A percentile compares a stretch with the other conserved stretches of the same genome.
phyloP scores from a whole-genome alignment of 2,888 invertebrate species.

The Drosophila macrospina region DNA sequence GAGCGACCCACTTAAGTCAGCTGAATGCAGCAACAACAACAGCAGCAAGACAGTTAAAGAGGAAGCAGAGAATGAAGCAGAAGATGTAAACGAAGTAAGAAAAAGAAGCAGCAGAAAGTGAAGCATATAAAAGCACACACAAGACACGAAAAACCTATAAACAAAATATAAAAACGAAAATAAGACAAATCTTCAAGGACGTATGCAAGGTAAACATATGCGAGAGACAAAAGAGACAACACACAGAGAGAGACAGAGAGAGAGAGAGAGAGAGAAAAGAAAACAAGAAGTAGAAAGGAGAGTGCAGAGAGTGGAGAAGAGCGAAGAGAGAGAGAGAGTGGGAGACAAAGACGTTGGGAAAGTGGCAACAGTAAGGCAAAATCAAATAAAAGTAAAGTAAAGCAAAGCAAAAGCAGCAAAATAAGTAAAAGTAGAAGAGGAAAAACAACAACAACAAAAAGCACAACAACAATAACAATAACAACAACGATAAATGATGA shows the following conservation, averaged over 20 bases:
- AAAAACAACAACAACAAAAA: constrained; percentile 34
- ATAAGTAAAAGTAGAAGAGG: constrained; percentile 75
- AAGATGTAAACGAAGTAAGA: not conserved
- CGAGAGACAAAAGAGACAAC: constrained; percentile 55
- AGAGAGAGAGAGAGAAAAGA: constrained; percentile 14
- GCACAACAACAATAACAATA: no score
- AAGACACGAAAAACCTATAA: constrained; percentile 55
- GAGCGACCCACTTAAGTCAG: constrained; percentile 53
- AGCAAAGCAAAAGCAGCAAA: constrained; percentile 54
- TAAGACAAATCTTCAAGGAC: constrained; percentile 80
- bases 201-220: constrained; percentile 81
- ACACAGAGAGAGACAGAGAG: constrained; percentile 25
- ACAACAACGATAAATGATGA: constrained; percentile 38
- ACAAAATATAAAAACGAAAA: constrained; percentile 58
- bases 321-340: not conserved
- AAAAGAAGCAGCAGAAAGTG: constrained; percentile 6
- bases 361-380: constrained; percentile 27
- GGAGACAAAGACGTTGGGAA: constrained; percentile 33
- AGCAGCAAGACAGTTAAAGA: constrained; percentile 29
- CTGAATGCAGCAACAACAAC: constrained; percentile 19
- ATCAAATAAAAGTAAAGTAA: constrained; percentile 23
- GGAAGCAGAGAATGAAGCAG: constrained; percentile 8
- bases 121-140: constrained; percentile 25
- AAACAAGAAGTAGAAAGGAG: constrained; percentile 9
- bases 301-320: not conserved